These are phyloP conservation scores for Acleris sparsana DNA, from an alignment of 2,888 invertebrate genomes.

Conservation along the genomic window DNA sequence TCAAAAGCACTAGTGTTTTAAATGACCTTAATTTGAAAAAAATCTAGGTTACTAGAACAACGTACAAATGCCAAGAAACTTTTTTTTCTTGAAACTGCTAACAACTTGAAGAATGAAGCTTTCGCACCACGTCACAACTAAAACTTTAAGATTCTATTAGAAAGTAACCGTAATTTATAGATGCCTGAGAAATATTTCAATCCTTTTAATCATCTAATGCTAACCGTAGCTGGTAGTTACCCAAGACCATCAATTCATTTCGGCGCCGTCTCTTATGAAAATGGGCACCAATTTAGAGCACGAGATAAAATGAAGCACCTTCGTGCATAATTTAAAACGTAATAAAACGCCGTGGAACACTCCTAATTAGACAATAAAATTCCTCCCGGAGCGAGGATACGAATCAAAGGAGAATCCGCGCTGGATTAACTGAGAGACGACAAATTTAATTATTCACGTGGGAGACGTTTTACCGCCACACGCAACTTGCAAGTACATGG, in stretches of 20 bases:
- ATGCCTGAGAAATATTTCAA: no score
- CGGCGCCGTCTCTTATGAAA: constrained; percentile 59
- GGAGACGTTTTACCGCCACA: constrained; percentile 22
- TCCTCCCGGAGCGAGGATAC: constrained; percentile 39
- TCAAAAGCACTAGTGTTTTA: no score
- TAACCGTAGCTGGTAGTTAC: no score
- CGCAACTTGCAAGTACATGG: not conserved
- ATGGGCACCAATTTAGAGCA: constrained; percentile 55
- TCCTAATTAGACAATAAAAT: constrained; percentile 66
- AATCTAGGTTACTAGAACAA: no score
- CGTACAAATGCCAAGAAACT: no score
- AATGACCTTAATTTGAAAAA: no score
- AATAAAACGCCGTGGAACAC: constrained; percentile 67
- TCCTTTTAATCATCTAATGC: no score
- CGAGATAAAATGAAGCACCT: constrained; percentile 59
- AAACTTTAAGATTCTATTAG: no score
- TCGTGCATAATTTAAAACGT: constrained; percentile 67
- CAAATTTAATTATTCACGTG: constrained; percentile 36
- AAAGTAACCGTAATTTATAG: no score
- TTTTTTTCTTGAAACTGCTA: no score
- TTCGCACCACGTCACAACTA: no score
- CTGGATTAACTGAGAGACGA: constrained; percentile 41
- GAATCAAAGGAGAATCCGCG: constrained; percentile 42
- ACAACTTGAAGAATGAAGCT: no score
- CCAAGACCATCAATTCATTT: constrained; percentile 6